Evolutionary conservation across 2,888 invertebrate species (phyloP).

Genomic region (Heteropelma amictum): DNA sequence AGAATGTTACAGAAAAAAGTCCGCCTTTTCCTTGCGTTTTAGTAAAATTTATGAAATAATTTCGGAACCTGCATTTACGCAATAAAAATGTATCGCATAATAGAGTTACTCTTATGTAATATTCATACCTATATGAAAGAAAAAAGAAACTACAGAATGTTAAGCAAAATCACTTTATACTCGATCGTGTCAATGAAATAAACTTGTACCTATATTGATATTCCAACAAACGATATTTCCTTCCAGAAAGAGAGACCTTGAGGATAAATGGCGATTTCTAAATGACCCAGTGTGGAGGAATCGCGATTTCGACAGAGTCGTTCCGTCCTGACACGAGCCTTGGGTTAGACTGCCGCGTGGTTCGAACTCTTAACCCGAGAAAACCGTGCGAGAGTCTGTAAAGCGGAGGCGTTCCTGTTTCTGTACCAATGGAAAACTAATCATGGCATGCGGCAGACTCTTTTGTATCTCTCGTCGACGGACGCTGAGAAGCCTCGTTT

Average conservation of each 20-base stretch:
- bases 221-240: too few species aligned
- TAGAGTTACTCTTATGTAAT: too few species aligned
- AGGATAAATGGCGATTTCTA: neutral
- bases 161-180: too few species aligned
- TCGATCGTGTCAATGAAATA: too few species aligned
- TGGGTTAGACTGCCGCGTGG: constrained; percentile 42
- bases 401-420: constrained; percentile 14
- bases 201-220: too few species aligned
- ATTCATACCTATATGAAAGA: too few species aligned
- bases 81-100: too few species aligned
- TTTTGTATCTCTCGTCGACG: constrained; percentile 3
- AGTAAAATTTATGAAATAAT: too few species aligned
- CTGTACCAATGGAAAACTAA: constrained; percentile 22
- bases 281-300: neutral
- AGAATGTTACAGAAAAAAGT: too few species aligned
- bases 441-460: constrained; percentile 15
- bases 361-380: constrained; percentile 27
- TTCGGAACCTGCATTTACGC: too few species aligned
- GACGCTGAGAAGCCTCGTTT: neutral
- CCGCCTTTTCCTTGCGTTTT: too few species aligned
- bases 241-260: neutral
- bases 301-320: neutral
- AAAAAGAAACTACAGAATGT: too few species aligned
- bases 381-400: neutral
- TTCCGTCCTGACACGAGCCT: constrained; percentile 28